Base-by-base conservation (phyloP, 2,113 vertebrate genomes). In the Cyrtonyx montezumae region DNA sequence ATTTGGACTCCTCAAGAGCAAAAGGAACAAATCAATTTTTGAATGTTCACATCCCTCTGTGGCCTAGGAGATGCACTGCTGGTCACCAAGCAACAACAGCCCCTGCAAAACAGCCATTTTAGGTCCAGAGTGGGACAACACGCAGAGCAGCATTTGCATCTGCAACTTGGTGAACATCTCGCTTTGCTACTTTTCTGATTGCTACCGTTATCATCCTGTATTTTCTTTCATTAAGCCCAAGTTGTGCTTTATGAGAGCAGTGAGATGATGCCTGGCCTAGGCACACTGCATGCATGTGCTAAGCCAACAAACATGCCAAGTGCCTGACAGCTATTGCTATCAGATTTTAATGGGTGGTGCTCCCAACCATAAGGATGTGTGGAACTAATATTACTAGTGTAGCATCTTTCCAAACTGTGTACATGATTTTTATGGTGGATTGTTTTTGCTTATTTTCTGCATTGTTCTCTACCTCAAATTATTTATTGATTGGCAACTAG, bases 71-170 rank as follows among this genome's bases (percentile, higher is more conserved):
- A 96, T 96, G 91, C 93, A 97, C 92, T 97, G 95, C 95, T 96
- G 97, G 96, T 98, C 97, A 97, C 98, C 96, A 97, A 94, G 97
- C 98, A 98, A 97, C 98, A 96, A 51, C 86, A 95, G 91, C 85
- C 73, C 85, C 92, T 96, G 96, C 93, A 92, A 88, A 97, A 95
- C 97, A 97, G 97, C 97, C 97, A 97, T 98, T 97, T 98, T 97
- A 97, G 87, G 89, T 95, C 88, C 81, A 58, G 87, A 88, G 40
- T 23, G 76, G 96, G 96, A 92, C 92, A 94, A 17, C 78, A 84
- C 42, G 22, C 70, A 84, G 9, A 21, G 28, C 73, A 37, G 42
- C 80, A 34, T 71, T 86, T 23, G 74, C 69, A 14, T 28, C 3
- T 15, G 66, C 79, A 63, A 8, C 82, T 79, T 53, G 18, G 42